Conservation (phyloP, 2,888 invertebrate species). For the Abscondita cerata region DNA sequence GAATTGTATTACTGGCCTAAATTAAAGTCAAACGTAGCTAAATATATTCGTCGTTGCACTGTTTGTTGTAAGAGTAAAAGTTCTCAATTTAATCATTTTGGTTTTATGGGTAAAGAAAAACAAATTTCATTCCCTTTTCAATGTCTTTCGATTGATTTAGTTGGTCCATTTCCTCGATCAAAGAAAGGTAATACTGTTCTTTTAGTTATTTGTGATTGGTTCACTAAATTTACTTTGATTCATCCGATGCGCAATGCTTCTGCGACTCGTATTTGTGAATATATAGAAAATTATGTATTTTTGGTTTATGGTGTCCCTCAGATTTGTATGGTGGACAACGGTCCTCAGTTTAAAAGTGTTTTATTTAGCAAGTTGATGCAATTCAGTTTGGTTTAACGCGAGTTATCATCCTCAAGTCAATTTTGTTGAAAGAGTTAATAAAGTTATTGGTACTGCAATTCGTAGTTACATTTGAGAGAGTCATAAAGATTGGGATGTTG, state of each 20-base stretch:
- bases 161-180: constrained; percentile 4
- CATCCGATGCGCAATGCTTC: constrained; percentile 1
- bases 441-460: constrained; percentile 29
- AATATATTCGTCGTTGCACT: neutral
- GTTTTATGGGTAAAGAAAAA: neutral
- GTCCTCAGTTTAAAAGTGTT: constrained; percentile 2
- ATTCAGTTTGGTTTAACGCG: constrained; percentile 22
- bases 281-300: constrained; percentile 7
- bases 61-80: neutral
- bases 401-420: constrained; percentile 33
- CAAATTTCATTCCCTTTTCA: neutral
- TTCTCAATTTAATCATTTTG: neutral
- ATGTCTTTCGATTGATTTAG: neutral
- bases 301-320: constrained; percentile 10
- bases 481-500: constrained; percentile 39
- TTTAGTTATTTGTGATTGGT: neutral
- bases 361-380: neutral
- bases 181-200: neutral
- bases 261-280: neutral
- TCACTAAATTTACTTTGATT: neutral
- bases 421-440: constrained; percentile 30
- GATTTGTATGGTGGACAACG: constrained; percentile 1
- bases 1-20: constrained; percentile 4
- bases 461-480: constrained; percentile 28
- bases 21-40: neutral